phyloP scores from a whole-genome alignment of 2,797 vertebrate species.

The Galagoides demidoff region DNA sequence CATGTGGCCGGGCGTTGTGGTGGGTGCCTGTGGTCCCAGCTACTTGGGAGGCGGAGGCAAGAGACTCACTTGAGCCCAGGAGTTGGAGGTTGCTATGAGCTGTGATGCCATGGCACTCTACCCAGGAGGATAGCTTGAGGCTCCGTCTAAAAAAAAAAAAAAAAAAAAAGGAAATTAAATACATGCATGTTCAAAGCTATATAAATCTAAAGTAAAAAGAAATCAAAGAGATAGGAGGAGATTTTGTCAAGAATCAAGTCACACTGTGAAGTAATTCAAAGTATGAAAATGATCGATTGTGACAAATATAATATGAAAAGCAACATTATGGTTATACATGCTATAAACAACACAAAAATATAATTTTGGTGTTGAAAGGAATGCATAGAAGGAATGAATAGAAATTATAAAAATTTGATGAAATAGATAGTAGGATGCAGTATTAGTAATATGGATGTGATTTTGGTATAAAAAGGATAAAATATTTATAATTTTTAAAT shows the following conservation, averaged over 20 bases:
- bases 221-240: neutral
- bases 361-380: neutral
- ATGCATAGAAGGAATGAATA: neutral
- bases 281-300: neutral
- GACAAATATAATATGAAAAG: neutral
- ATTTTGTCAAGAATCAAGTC: neutral
- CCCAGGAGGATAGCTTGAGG: too few species aligned
- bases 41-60: too few species aligned
- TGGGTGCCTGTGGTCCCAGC: too few species aligned
- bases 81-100: too few species aligned
- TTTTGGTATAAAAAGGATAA: neutral
- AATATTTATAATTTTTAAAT: too few species aligned
- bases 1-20: too few species aligned
- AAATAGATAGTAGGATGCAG: neutral
- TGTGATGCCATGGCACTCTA: too few species aligned
- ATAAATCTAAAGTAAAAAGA: neutral
- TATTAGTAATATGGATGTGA: neutral
- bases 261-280: neutral
- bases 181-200: neutral
- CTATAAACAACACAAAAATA: neutral
- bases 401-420: neutral
- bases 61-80: too few species aligned
- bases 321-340: neutral
- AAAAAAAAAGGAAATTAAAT: too few species aligned
- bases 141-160: too few species aligned